phyloP scores from a whole-genome alignment of 2,888 invertebrate genomes.

The Dendrolimus houi region DNA sequence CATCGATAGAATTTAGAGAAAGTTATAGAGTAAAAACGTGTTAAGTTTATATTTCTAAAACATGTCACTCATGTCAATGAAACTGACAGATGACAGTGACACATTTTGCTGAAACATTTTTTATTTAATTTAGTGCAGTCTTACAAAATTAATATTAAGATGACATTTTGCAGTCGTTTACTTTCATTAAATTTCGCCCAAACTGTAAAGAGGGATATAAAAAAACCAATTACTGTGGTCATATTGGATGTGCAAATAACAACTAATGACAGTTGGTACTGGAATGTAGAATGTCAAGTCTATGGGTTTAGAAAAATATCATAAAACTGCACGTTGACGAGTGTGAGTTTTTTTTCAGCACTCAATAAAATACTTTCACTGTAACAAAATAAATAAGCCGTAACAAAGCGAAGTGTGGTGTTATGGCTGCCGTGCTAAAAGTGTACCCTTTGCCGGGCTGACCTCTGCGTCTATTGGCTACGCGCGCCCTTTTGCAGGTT shows the following conservation, averaged over 20 bases:
- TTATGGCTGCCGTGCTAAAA: slow-evolving; percentile 61
- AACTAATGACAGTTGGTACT: no score
- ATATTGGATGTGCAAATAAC: no score
- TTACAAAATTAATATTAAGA: slow-evolving; percentile 21
- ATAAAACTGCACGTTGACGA: slow-evolving; percentile 59
- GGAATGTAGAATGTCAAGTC: no score
- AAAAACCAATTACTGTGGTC: no score
- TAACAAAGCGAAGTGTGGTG: slow-evolving; percentile 63
- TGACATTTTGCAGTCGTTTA: no score
- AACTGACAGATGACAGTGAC: slow-evolving; percentile 18
- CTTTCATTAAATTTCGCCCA: no score
- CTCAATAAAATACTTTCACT: slow-evolving; percentile 31
- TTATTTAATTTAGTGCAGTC: slow-evolving; percentile 31
- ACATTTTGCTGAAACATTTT: slow-evolving; percentile 21
- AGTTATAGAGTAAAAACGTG: slow-evolving; percentile 33
- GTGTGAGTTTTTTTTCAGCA: slow-evolving; percentile 30
- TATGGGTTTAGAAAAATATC: not conserved
- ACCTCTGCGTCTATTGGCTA: slow-evolving; percentile 82
- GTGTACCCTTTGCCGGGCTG: slow-evolving; percentile 40
- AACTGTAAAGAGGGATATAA: no score
- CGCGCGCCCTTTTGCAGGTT: slow-evolving; percentile 91
- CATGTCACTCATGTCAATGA: slow-evolving; percentile 24
- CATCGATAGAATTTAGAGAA: slow-evolving; percentile 24
- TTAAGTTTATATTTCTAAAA: slow-evolving; percentile 26
- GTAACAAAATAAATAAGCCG: slow-evolving; percentile 57